Evolutionary conservation across 2,888 invertebrate genomes (phyloP).

Genomic region (Drosophila pegasa): DNA sequence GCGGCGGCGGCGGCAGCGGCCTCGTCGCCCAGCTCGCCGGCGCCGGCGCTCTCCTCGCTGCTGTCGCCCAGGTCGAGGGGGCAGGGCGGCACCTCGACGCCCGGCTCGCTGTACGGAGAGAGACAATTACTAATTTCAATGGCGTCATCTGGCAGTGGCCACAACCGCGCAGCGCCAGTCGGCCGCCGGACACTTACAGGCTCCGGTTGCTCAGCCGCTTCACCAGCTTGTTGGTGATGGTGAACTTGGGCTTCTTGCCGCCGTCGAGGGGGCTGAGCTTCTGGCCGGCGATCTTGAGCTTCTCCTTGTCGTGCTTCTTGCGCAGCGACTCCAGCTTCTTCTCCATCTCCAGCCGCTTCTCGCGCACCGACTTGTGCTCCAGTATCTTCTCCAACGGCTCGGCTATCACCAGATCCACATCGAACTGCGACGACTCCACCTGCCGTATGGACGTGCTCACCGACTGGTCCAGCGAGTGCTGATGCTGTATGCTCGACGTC

Average conservation of each 20-base stretch:
- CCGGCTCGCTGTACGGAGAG: slow-evolving; percentile 82
- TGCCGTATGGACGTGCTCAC: slow-evolving; percentile 81
- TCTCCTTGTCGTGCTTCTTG: slow-evolving; percentile 93
- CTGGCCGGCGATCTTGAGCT: slow-evolving; percentile 87
- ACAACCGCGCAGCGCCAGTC: slow-evolving; percentile 5
- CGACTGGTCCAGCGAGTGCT: slow-evolving; percentile 84
- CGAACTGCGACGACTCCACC: slow-evolving; percentile 82
- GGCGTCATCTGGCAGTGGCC: slow-evolving; percentile 65
- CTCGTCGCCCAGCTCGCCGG: slow-evolving; percentile 75
- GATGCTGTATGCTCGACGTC: slow-evolving; percentile 82
- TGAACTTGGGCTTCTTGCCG: slow-evolving; percentile 89
- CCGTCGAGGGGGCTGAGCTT: slow-evolving; percentile 87
- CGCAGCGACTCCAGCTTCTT: slow-evolving; percentile 93
- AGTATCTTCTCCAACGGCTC: slow-evolving; percentile 92
- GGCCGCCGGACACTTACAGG: slow-evolving; percentile 87
- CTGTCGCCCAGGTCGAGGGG: slow-evolving; percentile 85
- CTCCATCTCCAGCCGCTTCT: slow-evolving; percentile 93
- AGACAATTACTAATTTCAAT: slow-evolving; percentile 84
- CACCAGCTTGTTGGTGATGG: slow-evolving; percentile 90
- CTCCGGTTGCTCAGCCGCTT: slow-evolving; percentile 92
- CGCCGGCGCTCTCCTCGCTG: slow-evolving; percentile 79
- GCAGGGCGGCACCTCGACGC: slow-evolving; percentile 85
- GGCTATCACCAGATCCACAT: slow-evolving; percentile 87
- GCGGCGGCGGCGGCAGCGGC: slow-evolving; percentile 85
- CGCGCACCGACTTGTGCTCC: slow-evolving; percentile 92